Evolutionary conservation across 1,140 invertebrate genomes (phyloP).

Genomic region (Vanessa tameamea): DNA sequence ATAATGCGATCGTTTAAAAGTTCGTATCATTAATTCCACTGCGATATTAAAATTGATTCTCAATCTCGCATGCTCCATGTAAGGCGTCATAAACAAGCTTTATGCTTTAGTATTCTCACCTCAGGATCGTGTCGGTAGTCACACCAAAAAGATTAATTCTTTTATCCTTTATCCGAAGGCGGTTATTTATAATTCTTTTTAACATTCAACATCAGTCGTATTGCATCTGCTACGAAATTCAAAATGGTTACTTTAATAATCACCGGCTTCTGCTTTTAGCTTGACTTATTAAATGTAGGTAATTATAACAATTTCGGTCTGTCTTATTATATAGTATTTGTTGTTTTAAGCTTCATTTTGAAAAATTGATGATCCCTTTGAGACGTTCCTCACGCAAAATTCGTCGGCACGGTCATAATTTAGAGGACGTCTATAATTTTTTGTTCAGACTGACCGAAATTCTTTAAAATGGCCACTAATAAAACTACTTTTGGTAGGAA

Average conservation of each 20-base stretch:
- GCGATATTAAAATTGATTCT: conserved; percentile 24
- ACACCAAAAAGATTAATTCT: conserved; percentile 50
- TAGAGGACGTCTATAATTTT: conserved; percentile 46
- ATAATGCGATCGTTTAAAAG: conserved; percentile 1
- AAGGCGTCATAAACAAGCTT: conserved; percentile 21
- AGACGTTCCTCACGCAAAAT: neutral
- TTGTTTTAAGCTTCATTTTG: neutral
- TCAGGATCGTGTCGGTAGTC: conserved; percentile 48
- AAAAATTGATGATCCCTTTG: neutral
- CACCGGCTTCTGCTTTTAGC: conserved; percentile 19
- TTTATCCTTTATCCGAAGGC: conserved; percentile 35
- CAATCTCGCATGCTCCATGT: conserved; percentile 8
- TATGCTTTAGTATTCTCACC: conserved; percentile 25
- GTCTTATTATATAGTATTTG: neutral
- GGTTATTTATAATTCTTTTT: conserved; percentile 21
- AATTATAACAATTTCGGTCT: neutral
- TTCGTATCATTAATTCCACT: conserved; percentile 6
- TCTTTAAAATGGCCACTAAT: conserved; percentile 43
- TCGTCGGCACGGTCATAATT: conserved; percentile 35
- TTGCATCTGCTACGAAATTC: conserved; percentile 27
- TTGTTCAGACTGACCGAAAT: conserved; percentile 41
- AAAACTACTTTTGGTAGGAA: conserved; percentile 56
- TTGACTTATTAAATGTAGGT: conserved; percentile 7
- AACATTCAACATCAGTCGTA: conserved; percentile 8
- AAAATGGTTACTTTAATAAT: conserved; percentile 20